Evolutionary conservation across 1,140 invertebrate species (phyloP).

Genomic region (Centruroides sculpturatus): DNA sequence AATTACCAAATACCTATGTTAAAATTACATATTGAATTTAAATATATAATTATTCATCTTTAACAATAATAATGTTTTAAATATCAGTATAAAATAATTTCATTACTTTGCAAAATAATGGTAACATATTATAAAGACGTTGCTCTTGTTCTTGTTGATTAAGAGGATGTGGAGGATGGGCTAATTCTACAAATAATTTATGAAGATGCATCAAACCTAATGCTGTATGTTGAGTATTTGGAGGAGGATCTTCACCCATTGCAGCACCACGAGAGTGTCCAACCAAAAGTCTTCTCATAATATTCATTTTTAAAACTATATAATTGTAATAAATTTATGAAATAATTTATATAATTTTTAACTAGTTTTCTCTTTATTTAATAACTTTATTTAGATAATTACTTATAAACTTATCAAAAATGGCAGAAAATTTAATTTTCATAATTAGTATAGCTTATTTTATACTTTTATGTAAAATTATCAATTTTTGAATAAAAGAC

Average conservation of each 20-base stretch:
- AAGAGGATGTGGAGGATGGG: constrained; percentile 63
- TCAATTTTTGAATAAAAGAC: too few relatives aligned
- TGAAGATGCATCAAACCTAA: constrained; percentile 89
- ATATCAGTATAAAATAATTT: background rate
- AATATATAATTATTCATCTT: background rate
- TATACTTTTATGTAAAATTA: too few relatives aligned
- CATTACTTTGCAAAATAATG: constrained; percentile 91
- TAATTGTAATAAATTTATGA: too few relatives aligned
- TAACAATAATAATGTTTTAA: background rate
- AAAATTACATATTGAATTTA: background rate
- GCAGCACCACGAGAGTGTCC: constrained; percentile 12
- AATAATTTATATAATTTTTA: too few relatives aligned
- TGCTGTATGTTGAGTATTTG: constrained; percentile 15
- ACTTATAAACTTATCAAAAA: too few relatives aligned
- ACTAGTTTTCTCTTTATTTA: too few relatives aligned
- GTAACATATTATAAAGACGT: constrained; percentile 94
- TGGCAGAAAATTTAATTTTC: too few relatives aligned
- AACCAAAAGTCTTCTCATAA: constrained; percentile 20
- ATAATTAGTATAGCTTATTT: too few relatives aligned
- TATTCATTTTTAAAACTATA: constrained; percentile 17
- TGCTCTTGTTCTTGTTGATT: constrained; percentile 73
- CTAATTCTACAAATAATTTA: constrained; percentile 88
- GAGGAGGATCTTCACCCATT: constrained; percentile 9
- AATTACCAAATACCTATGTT: constrained; percentile 70
- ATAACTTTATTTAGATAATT: too few relatives aligned